These are phyloP conservation scores for Pinna nobilis DNA, from an alignment of 1,140 invertebrate species.

Conservation along the genomic window DNA sequence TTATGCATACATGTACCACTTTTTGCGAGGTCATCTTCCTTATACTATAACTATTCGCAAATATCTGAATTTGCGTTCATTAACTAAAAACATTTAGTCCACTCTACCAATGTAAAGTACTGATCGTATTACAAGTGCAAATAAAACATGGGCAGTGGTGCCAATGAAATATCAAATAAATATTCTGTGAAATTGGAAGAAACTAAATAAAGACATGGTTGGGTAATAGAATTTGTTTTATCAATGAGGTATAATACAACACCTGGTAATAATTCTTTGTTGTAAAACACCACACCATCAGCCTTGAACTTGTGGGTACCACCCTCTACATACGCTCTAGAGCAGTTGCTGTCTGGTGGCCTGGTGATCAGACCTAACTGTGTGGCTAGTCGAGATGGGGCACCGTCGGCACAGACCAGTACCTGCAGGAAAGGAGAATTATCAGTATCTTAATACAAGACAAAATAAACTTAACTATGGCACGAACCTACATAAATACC, in stretches of 20 bases:
- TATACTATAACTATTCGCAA: too few species aligned
- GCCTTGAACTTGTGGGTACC: slow-evolving; percentile 67
- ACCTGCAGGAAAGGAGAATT: slow-evolving; percentile 39
- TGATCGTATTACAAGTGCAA: too few species aligned
- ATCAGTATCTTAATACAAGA: too few species aligned
- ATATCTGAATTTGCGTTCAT: too few species aligned
- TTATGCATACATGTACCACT: too few species aligned
- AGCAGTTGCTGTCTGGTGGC: slow-evolving; percentile 62
- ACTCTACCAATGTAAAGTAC: too few species aligned
- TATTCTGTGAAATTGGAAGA: too few species aligned
- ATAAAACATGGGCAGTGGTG: too few species aligned
- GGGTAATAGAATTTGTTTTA: background rate
- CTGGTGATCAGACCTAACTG: slow-evolving; percentile 59
- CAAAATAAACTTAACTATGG: background rate
- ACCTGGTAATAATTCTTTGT: slow-evolving; percentile 64
- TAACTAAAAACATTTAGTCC: too few species aligned
- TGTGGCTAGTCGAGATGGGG: slow-evolving; percentile 60
- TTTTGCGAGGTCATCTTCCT: too few species aligned
- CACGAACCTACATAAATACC: background rate
- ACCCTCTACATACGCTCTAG: slow-evolving; percentile 60
- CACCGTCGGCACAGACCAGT: slow-evolving; percentile 66
- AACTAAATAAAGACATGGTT: background rate
- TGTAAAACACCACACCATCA: slow-evolving; percentile 66
- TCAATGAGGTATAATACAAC: background rate
- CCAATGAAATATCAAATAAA: too few species aligned